Base-by-base conservation (phyloP, 1,140 invertebrate genomes). In the Nebria ingens region DNA sequence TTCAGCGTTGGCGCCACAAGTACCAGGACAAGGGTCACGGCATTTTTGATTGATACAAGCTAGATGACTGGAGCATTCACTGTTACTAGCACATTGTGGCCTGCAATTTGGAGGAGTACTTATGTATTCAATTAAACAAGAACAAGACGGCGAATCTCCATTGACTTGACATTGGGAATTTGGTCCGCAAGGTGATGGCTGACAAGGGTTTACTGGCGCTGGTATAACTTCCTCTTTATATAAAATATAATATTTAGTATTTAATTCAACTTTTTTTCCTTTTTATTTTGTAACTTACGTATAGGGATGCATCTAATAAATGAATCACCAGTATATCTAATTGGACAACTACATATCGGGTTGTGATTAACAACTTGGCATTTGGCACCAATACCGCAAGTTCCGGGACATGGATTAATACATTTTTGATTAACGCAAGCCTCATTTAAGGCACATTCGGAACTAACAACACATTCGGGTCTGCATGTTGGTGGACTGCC, bases 81-180 rank as follows among this genome's bases (percentile, higher is more conserved):
- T 73, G 62, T 82, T 79, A 62, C 81, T 76, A 13, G 81, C 71
- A 70, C 87, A 90, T 69, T 89, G 85, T 40, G 86, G 86, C 65
- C 81, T 77, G 67, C 87, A 89, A 59, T 83, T 76, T 60, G 77
- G 75, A 71, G 89, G 87, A 63, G 86, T 81, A 58, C 86, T 86
- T 20, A 85, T 77, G 64, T 86, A 87, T 58, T 82, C 78, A 29
- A 80, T 71, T 38, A 84, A 68, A 65, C 88, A 90, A 11, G 79
- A 80, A 61, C 87, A 91, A 12, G 84, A 81, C 55, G 59, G 71
- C 57, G 64, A 68, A 22, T 74, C 71, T 52, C 78, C 78, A 0
- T 77, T 70, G 61, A 82, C 79, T 62, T 79, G 75, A 62, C 87
- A 91, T 60, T 84, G 71, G 38, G 84, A 83, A 68, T 89, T 87